Evolutionary conservation across 1,140 invertebrate genomes (phyloP).

Genomic region (Lepidurus arcticus): DNA sequence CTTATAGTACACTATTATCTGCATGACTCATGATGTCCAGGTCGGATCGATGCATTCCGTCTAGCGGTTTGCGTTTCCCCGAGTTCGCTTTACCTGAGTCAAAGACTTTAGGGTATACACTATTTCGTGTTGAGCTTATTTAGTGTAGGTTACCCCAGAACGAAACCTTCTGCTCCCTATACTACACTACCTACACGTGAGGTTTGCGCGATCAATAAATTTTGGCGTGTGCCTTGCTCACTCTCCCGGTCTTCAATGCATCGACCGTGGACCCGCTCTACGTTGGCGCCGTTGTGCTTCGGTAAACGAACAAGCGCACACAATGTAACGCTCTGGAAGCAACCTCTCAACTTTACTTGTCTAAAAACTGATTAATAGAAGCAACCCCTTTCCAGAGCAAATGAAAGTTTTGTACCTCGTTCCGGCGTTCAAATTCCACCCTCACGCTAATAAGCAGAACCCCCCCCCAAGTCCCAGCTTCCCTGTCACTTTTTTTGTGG

Average conservation of each 20-base stretch:
- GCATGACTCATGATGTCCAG: not conserved
- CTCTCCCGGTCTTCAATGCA: not conserved
- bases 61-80: conserved; percentile 12
- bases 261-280: not conserved
- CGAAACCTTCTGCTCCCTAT: not conserved
- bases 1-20: not conserved
- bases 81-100: not conserved
- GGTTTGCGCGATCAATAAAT: conserved; percentile 3
- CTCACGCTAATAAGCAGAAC: not conserved
- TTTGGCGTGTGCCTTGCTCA: conserved; percentile 12
- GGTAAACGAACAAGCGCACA: not conserved
- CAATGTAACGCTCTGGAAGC: not conserved
- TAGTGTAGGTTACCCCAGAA: conserved; percentile 11
- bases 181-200: not conserved
- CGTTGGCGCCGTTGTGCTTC: not conserved
- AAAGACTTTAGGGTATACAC: not conserved
- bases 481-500: not conserved
- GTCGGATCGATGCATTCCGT: conserved; percentile 7
- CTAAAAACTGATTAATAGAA: not conserved
- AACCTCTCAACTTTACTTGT: not conserved
- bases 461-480: not conserved
- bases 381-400: not conserved
- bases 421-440: not conserved
- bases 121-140: not conserved
- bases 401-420: not conserved